phyloP scores from a whole-genome alignment of 2,888 invertebrate genomes.

The Nemoura dubitans region DNA sequence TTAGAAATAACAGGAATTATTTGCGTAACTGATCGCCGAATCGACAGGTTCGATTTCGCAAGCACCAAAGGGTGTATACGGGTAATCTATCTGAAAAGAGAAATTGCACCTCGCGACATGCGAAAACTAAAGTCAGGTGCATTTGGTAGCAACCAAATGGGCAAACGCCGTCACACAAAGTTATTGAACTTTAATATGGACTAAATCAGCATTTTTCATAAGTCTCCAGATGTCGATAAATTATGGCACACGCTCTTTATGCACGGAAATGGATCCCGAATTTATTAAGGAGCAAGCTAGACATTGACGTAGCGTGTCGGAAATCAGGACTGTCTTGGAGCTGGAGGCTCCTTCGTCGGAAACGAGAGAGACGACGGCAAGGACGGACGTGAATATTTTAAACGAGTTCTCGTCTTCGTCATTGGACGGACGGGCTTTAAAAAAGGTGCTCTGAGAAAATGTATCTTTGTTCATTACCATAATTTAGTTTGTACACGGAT shows the following conservation, averaged over 20 bases:
- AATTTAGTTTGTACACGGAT: no score
- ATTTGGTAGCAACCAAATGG: neutral
- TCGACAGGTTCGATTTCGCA: neutral
- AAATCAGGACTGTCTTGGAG: neutral
- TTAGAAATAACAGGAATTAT: neutral
- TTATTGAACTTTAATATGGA: constrained; percentile 7
- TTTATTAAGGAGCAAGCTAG: constrained; percentile 12
- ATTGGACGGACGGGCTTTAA: neutral
- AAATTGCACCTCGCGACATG: neutral
- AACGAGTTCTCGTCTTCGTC: neutral
- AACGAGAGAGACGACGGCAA: neutral
- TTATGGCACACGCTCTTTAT: constrained; percentile 12
- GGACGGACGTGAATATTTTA: neutral
- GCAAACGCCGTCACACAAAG: neutral
- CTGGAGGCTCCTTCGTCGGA: neutral
- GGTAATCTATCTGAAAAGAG: neutral
- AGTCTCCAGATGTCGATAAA: neutral
- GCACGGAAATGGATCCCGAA: neutral
- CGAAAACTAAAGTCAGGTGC: neutral
- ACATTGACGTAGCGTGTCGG: neutral
- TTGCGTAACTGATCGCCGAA: neutral
- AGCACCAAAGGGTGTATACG: neutral
- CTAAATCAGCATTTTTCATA: constrained; percentile 12
- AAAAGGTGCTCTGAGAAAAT: neutral
- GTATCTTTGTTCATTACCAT: no score